Evolutionary conservation across 2,113 vertebrate species (phyloP).

Genomic region (Ursus arctos): DNA sequence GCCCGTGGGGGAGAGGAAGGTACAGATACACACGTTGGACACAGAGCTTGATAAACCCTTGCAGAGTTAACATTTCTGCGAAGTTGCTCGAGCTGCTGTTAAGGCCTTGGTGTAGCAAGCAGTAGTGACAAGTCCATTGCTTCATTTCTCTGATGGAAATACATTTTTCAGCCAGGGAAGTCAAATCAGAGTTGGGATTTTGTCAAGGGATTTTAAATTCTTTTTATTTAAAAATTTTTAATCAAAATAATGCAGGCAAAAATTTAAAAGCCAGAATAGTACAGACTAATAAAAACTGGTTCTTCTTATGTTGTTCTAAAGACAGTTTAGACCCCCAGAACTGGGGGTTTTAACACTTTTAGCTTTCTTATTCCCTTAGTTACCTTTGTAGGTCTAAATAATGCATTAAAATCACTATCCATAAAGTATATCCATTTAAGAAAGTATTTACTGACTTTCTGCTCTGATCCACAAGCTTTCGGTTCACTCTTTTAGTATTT

Average conservation of each 20-base stretch:
- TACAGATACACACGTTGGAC: too few relatives aligned
- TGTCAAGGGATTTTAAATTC: not conserved
- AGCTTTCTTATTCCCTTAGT: not conserved
- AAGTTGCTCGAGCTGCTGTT: not conserved
- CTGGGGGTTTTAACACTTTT: not conserved
- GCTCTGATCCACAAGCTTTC: not conserved
- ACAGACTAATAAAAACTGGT: not conserved
- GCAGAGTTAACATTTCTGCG: not conserved
- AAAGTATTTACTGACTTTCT: not conserved
- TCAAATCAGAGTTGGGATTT: not conserved
- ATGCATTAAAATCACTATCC: not conserved
- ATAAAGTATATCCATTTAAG: not conserved
- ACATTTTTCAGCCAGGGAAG: not conserved
- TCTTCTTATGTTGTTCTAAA: not conserved
- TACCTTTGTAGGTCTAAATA: not conserved
- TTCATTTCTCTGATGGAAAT: not conserved
- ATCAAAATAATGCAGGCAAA: not conserved
- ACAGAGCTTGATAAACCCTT: not conserved
- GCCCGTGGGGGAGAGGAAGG: not conserved
- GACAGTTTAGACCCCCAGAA: not conserved
- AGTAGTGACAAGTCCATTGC: too few relatives aligned
- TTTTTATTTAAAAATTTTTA: not conserved
- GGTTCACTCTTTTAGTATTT: not conserved
- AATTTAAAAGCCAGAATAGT: not conserved
- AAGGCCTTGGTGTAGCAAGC: not conserved